phyloP scores from a whole-genome alignment of 2,888 invertebrate species.

The Empis stercorea region DNA sequence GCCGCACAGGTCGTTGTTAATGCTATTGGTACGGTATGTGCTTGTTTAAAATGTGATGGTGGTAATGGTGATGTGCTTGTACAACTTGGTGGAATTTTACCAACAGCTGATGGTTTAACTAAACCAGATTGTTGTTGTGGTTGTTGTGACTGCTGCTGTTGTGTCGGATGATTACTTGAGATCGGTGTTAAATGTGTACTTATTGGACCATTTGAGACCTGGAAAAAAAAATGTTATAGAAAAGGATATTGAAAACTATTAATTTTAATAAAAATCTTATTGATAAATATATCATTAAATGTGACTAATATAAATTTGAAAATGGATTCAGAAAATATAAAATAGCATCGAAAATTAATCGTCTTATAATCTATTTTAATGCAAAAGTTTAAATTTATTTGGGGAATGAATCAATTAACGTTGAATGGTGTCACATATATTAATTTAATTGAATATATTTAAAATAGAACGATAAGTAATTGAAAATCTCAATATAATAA shows the following conservation, averaged over 20 bases:
- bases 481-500: not conserved
- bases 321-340: too few relatives aligned
- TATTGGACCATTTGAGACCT: slow-evolving; percentile 29
- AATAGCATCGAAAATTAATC: too few relatives aligned
- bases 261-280: too few relatives aligned
- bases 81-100: slow-evolving; percentile 18
- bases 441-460: too few relatives aligned
- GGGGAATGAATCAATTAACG: too few relatives aligned
- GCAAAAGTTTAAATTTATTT: too few relatives aligned
- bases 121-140: slow-evolving; percentile 33
- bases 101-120: slow-evolving; percentile 23
- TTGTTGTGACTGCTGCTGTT: slow-evolving; percentile 11
- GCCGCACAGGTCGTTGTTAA: slow-evolving; percentile 8
- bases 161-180: slow-evolving; percentile 17
- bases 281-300: too few relatives aligned
- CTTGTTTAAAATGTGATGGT: slow-evolving; percentile 9
- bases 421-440: too few relatives aligned
- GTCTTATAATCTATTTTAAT: too few relatives aligned
- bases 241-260: too few relatives aligned
- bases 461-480: too few relatives aligned
- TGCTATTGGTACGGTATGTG: slow-evolving; percentile 12
- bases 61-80: slow-evolving; percentile 17
- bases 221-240: slow-evolving; percentile 17
- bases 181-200: slow-evolving; percentile 26
- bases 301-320: too few relatives aligned